A percentile compares a stretch with the other conserved stretches of the same genome.
phyloP scores from a whole-genome alignment of 2,797 vertebrate genomes.

The Manis pentadactyla region DNA sequence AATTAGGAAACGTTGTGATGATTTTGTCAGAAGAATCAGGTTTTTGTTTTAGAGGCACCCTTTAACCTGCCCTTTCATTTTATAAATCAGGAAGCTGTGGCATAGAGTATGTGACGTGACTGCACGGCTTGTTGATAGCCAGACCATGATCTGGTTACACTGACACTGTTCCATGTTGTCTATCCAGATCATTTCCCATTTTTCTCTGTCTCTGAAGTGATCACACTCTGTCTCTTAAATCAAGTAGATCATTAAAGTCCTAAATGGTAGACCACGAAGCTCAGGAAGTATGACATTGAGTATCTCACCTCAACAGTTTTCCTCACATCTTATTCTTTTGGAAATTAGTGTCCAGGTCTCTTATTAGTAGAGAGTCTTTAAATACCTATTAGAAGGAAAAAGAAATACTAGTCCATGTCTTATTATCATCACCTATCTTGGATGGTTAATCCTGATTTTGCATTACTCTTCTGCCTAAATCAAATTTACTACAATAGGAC shows the following conservation, averaged over 20 bases:
- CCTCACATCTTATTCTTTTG: background rate
- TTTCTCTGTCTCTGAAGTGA: background rate
- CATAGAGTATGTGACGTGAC: background rate
- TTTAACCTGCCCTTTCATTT: background rate
- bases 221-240: background rate
- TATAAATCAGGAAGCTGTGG: background rate
- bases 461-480: background rate
- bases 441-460: background rate
- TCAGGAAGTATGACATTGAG: background rate
- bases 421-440: background rate
- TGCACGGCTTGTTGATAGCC: background rate
- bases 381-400: background rate
- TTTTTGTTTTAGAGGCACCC: slow-evolving; percentile 14
- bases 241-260: background rate
- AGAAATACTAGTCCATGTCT: background rate
- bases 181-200: background rate
- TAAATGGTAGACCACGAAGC: background rate
- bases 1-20: background rate
- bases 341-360: background rate
- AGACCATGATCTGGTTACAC: background rate
- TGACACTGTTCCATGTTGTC: background rate
- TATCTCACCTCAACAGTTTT: background rate
- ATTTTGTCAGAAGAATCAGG: background rate
- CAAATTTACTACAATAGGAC: background rate
- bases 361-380: background rate